Conservation (phyloP, 2,797 vertebrate genomes). For the Megalops cyprinoides region DNA sequence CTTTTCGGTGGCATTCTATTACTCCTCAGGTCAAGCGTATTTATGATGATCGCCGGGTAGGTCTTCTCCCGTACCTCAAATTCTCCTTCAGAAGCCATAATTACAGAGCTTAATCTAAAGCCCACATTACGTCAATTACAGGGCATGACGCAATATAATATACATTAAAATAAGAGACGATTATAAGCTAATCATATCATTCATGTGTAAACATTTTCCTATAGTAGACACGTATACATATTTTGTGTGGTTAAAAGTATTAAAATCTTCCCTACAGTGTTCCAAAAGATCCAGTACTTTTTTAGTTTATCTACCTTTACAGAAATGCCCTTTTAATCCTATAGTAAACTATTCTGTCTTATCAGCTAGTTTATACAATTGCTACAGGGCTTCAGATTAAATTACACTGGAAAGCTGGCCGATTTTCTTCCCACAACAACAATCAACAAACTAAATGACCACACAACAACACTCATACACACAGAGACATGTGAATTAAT, state of each 20-base stretch:
- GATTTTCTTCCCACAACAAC: not conserved
- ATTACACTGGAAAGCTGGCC: not conserved
- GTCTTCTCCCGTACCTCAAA: not conserved
- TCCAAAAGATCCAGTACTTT: not conserved
- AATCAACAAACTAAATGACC: not conserved
- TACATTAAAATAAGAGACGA: slow-evolving; percentile 17
- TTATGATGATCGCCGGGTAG: not conserved
- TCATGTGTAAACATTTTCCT: not conserved
- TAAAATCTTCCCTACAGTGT: too few relatives aligned
- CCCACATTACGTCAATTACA: not conserved
- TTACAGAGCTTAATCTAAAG: not conserved
- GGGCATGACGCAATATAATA: not conserved
- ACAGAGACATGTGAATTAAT: slow-evolving; percentile 27
- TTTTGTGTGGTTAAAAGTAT: not conserved
- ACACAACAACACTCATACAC: slow-evolving; percentile 22
- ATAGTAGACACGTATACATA: not conserved
- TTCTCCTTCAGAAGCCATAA: not conserved
- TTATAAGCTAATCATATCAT: slow-evolving; percentile 4
- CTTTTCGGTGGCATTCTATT: not conserved
- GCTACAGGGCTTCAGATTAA: not conserved
- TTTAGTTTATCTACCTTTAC: not conserved
- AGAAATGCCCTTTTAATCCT: slow-evolving; percentile 1
- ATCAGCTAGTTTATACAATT: not conserved
- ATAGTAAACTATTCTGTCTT: not conserved
- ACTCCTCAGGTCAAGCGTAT: not conserved